phyloP scores from a whole-genome alignment of 1,140 invertebrate genomes.

The Hyles euphorbiae region DNA sequence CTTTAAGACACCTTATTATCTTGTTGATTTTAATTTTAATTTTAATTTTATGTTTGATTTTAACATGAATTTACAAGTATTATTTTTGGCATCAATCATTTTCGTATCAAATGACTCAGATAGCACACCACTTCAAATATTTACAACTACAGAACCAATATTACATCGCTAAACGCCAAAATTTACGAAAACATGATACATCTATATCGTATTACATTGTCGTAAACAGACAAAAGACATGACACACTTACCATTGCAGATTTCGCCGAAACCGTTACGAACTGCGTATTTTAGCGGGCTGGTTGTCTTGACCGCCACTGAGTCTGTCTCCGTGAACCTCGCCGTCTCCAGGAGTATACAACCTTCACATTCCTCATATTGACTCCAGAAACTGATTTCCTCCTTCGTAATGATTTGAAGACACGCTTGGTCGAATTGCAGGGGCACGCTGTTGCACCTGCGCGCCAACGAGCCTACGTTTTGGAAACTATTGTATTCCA shows the following conservation, averaged over 20 bases:
- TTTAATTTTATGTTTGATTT: too few species aligned
- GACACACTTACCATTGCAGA: constrained; percentile 58
- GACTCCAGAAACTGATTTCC: constrained; percentile 51
- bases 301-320: constrained; percentile 45
- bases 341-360: constrained; percentile 46
- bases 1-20: too few species aligned
- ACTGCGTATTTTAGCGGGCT: constrained; percentile 54
- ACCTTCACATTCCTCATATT: constrained; percentile 61
- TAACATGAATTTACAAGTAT: too few species aligned
- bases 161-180: too few species aligned
- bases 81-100: too few species aligned
- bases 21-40: too few species aligned
- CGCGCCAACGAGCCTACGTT: constrained; percentile 53
- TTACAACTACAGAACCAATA: too few species aligned
- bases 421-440: constrained; percentile 60
- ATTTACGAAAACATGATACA: too few species aligned
- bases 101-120: too few species aligned
- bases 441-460: constrained; percentile 42
- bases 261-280: constrained; percentile 37
- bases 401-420: constrained; percentile 49
- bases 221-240: background rate
- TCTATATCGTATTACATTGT: background rate
- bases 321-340: constrained; percentile 28
- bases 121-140: too few species aligned
- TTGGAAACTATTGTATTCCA: constrained; percentile 45